Base-by-base conservation (phyloP, 2,797 vertebrate genomes). In the Argentina silus region DNA sequence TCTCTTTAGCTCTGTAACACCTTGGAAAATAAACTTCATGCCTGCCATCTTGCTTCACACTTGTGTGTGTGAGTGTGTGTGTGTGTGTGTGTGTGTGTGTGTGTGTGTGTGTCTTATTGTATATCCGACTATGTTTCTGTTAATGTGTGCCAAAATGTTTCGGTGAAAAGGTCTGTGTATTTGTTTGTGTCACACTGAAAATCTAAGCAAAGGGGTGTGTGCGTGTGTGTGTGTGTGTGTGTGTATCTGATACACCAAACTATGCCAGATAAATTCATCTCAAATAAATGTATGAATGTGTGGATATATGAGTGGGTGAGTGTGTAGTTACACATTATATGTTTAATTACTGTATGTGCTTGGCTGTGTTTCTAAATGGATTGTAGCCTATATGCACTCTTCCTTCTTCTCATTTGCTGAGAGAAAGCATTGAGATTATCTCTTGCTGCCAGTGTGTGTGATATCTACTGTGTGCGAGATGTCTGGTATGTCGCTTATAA, bases 401-500 rank as follows among this genome's bases (percentile, higher is more conserved):
- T 51, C 63, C 76, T 81, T 79, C 61, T 70, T 36, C 68, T 60
- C 63, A 47, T 60, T 61, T 62, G 43, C 51, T 62, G 50, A 61
- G 74, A 78, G 66, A 78, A 77, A 78, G 71, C 78, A 59, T 36
- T 36, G 50, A 80, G 79, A 85, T 87, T 81, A 85, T 86, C 82
- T 81, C 72, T 10, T 71, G 78, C n/a, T 83, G 62, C 80, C 82
- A 86, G 87, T 78, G 69, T 62, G 63, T 72, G 70, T 68, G 77
- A 79, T 81, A 81, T 77, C 44, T 61, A 69, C 45, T 50, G 21
- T 69, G 65, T 66, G 71, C 62, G 62, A 71, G 75, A 45, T 75
- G 57, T 83, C 68, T 86, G 74, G 53, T 70, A 67, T 85, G 77
- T 87, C 78, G 76, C 82, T 79, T 81, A 74, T 86, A 89, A 90